A percentile compares a stretch with the other conserved stretches of the same genome.
phyloP scores from a whole-genome alignment of 2,888 invertebrate genomes.

The Thumatha senex region DNA sequence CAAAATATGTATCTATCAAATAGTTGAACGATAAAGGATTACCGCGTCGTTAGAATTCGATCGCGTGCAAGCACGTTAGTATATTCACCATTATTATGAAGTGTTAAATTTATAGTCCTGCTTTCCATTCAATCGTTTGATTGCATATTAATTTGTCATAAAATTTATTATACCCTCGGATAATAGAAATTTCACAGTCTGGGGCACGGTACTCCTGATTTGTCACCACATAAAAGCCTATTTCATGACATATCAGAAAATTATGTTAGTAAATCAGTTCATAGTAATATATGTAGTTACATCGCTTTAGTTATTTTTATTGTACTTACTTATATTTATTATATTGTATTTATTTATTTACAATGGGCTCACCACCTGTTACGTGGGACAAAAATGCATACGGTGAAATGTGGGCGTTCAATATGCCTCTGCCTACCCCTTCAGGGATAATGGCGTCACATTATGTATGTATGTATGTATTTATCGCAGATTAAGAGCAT shows the following conservation, averaged over 20 bases:
- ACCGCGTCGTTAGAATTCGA: constrained; percentile 4
- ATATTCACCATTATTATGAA: constrained; percentile 17
- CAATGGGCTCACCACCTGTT: too few relatives aligned
- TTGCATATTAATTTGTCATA: constrained; percentile 5
- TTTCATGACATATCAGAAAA: background rate
- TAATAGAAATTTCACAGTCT: background rate
- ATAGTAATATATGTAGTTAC: too few relatives aligned
- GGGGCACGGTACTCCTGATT: constrained; percentile 1
- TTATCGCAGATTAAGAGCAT: too few relatives aligned
- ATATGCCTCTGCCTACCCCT: too few relatives aligned
- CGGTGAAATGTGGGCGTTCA: too few relatives aligned
- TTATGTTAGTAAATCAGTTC: background rate
- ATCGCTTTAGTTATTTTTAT: too few relatives aligned
- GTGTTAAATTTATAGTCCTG: constrained; percentile 22
- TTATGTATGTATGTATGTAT: too few relatives aligned
- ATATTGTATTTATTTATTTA: too few relatives aligned
- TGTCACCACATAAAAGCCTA: background rate
- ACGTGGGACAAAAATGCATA: too few relatives aligned
- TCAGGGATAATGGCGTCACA: too few relatives aligned
- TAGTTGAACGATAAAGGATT: constrained; percentile 9
- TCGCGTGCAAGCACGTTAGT: constrained; percentile 6
- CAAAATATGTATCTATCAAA: constrained; percentile 5
- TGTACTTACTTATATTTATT: too few relatives aligned
- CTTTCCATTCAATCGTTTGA: constrained; percentile 19
- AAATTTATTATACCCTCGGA: constrained; percentile 1